Base-by-base conservation (phyloP, 2,888 invertebrate genomes). In the Himalopsyche japonica region DNA sequence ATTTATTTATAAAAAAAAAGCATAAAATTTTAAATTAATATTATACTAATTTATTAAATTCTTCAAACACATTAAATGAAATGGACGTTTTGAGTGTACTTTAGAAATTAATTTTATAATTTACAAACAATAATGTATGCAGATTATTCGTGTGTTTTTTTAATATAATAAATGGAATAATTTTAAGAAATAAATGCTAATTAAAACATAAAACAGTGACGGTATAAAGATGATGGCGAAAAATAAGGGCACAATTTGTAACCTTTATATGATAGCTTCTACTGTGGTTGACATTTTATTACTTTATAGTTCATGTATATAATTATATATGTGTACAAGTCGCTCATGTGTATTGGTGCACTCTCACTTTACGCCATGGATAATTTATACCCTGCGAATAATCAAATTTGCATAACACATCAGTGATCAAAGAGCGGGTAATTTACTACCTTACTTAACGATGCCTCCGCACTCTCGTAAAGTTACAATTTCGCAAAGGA, bases 321-420 rank as follows among this genome's bases (percentile, higher is more conserved):
- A 7, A n/a, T n/a, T 57, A 24, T 24, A 20, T 57, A 57, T 24
- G 24, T 24, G 57, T 43, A 57, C 15, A 20, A 20, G 57, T n/a
- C 10, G 20, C 57, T n/a, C 57, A 30, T 18, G 64, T 79, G 57
- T 76, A 80, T 81, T 80, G 76, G 81, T 76, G 77, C 34, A 48
- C 48, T 43, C 57, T 18, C 80, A 80, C 64, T 80, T 80, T 82
- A 30, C 64, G 34, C 83, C 82, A 32, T 57, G 83, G 43, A 83
- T 82, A 86, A 86, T 86, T 85, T 85, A 85, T 83, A 85, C 84
- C 82, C 70, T 48, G 78, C 83, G 85, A 86, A 86, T 87, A 85
- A 85, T 85, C 86, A 84, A 87, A 86, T 87, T 87, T 86, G 85
- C 87, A 87, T 87, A 87, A 86, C 87, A 86, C 86, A 85, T 86